Conservation (phyloP, 2,797 vertebrate genomes). For the Champsocephalus esox region DNA sequence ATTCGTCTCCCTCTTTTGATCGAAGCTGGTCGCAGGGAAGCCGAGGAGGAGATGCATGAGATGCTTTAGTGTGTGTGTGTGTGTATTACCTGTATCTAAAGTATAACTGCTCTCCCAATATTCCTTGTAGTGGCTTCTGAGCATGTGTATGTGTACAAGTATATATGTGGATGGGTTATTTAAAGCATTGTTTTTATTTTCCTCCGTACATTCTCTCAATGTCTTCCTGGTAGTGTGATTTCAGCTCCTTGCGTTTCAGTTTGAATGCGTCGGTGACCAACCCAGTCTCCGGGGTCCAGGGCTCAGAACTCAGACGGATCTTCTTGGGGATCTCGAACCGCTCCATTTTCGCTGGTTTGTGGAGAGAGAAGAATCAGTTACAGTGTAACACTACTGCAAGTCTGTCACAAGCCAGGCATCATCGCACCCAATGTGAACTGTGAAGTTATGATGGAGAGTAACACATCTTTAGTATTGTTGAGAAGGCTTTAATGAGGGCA, state of each 20-base stretch:
- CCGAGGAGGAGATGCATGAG: conserved; percentile 43
- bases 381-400: neutral
- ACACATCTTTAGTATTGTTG: neutral
- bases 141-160: conserved; percentile 78
- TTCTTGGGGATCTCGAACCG: conserved; percentile 97
- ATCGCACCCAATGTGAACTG: conserved; percentile 8
- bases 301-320: conserved; percentile 93
- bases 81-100: conserved; percentile 34
- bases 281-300: conserved; percentile 97
- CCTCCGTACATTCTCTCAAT: conserved; percentile 98
- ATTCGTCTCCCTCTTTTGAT: conserved; percentile 49
- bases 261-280: conserved; percentile 98
- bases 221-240: conserved; percentile 93
- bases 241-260: conserved; percentile 97
- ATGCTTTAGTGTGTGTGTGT: neutral
- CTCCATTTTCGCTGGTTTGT: conserved; percentile 90
- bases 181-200: conserved; percentile 82
- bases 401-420: conserved; percentile 12
- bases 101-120: conserved; percentile 38
- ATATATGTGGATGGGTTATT: conserved; percentile 66
- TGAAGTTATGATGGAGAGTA: neutral
- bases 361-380: conserved; percentile 22
- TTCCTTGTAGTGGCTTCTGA: conserved; percentile 46
- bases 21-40: conserved; percentile 61
- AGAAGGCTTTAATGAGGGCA: neutral